Percentiles rank a stretch among this genome's conserved stretches.
Conservation (phyloP, 2,888 invertebrate genomes). For the Mesochorus sp. region DNA sequence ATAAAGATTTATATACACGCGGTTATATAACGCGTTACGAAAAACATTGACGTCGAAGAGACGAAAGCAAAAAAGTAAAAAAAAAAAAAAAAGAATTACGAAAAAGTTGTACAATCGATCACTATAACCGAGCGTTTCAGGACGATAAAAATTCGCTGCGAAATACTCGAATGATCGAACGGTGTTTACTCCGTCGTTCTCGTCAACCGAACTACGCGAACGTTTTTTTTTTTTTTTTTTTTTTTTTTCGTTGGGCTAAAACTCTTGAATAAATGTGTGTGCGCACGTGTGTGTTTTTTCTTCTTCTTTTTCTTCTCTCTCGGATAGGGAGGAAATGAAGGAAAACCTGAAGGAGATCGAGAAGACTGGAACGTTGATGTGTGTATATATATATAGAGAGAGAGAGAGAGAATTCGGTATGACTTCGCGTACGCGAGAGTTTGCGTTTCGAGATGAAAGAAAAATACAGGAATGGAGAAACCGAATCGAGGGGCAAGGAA, state of each 20-base stretch:
- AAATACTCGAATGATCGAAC: conserved; percentile 60
- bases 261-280: too few relatives aligned
- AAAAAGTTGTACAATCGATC: conserved; percentile 47
- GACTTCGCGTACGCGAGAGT: conserved; percentile 10
- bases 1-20: not conserved
- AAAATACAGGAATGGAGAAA: conserved; percentile 41
- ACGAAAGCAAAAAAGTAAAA: not conserved
- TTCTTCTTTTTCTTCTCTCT: not conserved
- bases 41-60: not conserved
- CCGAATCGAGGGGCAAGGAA: conserved; percentile 4
- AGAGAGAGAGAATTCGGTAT: conserved; percentile 28
- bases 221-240: not conserved
- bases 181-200: conserved; percentile 58
- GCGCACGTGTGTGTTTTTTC: too few relatives aligned
- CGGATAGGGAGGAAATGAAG: conserved; percentile 10
- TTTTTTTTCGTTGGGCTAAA: conserved; percentile 3
- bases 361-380: conserved; percentile 11
- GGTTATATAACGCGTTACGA: not conserved
- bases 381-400: too few relatives aligned
- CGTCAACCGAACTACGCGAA: conserved; percentile 34
- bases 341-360: conserved; percentile 16
- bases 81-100: not conserved
- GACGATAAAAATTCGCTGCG: conserved; percentile 29
- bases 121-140: conserved; percentile 1
- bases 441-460: conserved; percentile 19